phyloP scores from a whole-genome alignment of 2,113 vertebrate species.

The Tichodroma muraria region DNA sequence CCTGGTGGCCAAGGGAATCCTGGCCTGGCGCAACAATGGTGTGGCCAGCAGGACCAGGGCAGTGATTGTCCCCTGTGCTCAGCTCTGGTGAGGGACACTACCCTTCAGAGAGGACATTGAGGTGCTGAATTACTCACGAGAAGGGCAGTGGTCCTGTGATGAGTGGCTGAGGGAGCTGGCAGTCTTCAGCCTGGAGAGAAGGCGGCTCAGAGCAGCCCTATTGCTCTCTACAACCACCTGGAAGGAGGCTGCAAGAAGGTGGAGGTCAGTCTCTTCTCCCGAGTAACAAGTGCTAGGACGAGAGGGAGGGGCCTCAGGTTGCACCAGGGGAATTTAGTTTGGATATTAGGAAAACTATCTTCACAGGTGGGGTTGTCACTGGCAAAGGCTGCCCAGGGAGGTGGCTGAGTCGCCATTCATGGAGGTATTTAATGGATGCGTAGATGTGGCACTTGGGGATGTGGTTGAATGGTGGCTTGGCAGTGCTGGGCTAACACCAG shows the following conservation, averaged over 20 bases:
- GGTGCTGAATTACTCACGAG: not conserved
- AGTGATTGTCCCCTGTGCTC: not conserved
- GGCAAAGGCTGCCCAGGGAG: not conserved
- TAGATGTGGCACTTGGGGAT: not conserved
- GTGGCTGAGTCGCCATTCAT: not conserved
- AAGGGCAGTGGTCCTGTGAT: not conserved
- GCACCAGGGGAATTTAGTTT: not conserved
- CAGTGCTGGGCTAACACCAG: not conserved
- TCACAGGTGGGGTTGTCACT: not conserved
- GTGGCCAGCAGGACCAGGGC: not conserved
- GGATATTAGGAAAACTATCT: not conserved
- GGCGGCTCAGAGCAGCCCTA: not conserved
- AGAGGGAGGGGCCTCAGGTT: not conserved
- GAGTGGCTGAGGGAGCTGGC: not conserved
- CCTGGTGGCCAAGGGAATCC: not conserved
- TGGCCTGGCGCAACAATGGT: not conserved
- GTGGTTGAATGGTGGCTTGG: not conserved
- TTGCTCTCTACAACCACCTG: not conserved
- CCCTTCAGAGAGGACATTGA: not conserved
- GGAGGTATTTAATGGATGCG: not conserved
- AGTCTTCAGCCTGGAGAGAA: not conserved
- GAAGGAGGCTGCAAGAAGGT: not conserved
- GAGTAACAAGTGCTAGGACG: not conserved
- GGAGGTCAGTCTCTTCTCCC: rapidly evolving
- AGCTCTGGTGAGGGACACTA: not conserved